Conservation (phyloP, 2,888 invertebrate species). For the Microplitis manilae region DNA sequence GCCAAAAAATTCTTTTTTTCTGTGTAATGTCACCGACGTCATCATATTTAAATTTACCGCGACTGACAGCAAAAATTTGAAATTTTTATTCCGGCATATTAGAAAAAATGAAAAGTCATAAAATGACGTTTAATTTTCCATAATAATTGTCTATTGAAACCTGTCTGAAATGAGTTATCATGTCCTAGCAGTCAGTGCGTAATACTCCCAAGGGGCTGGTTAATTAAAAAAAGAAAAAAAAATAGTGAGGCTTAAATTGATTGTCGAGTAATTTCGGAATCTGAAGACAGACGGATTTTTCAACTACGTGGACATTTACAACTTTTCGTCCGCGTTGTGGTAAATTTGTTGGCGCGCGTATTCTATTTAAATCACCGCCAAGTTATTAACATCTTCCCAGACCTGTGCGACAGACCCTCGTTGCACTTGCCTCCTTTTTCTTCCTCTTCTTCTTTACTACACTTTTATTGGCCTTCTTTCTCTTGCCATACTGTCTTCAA, state of each 20-base stretch:
- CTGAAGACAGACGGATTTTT: slow-evolving; percentile 9
- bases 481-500: slow-evolving; percentile 36
- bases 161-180: no score
- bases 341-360: slow-evolving; percentile 39
- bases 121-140: no score
- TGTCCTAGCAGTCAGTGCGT: no score
- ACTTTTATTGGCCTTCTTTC: not conserved
- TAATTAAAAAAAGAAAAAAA: no score
- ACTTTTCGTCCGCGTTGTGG: not conserved
- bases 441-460: not conserved
- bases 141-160: no score
- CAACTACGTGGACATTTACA: slow-evolving; percentile 1
- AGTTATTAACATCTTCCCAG: slow-evolving; percentile 56
- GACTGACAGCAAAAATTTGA: no score
- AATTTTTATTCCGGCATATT: no score
- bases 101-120: no score
- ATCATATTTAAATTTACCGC: no score
- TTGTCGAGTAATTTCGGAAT: slow-evolving; percentile 6
- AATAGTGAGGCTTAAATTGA: not conserved
- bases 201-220: no score
- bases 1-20: no score
- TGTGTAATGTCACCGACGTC: no score
- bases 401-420: slow-evolving; percentile 42
- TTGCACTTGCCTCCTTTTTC: slow-evolving; percentile 34
- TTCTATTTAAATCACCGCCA: slow-evolving; percentile 56